phyloP scores from a whole-genome alignment of 2,113 vertebrate species.

The Limnothrissa miodon region DNA sequence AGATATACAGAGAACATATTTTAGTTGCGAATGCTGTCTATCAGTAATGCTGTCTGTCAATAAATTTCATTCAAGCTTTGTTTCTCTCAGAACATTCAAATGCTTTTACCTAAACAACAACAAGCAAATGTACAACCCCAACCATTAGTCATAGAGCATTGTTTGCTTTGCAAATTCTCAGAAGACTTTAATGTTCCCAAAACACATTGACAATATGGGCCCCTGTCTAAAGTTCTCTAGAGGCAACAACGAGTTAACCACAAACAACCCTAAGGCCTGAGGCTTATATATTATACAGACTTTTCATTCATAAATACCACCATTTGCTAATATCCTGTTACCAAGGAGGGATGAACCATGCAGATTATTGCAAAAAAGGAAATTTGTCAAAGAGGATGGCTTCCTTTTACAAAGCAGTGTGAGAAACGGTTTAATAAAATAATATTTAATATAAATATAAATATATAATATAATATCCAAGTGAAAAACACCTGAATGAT shows the following conservation, averaged over 20 bases:
- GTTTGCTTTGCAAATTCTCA: background rate
- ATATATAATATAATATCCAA: too few relatives aligned
- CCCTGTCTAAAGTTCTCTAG: background rate
- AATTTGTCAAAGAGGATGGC: background rate
- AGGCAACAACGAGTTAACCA: background rate
- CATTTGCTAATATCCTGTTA: conserved; percentile 6
- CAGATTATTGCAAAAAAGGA: conserved; percentile 6
- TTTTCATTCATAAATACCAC: background rate
- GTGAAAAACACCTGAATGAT: too few relatives aligned
- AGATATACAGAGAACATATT: too few relatives aligned
- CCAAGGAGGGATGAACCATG: background rate
- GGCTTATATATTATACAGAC: background rate
- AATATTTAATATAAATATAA: too few relatives aligned
- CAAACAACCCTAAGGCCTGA: background rate
- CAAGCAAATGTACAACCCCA: background rate
- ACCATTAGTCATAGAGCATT: background rate
- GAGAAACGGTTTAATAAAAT: background rate
- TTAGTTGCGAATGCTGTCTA: too few relatives aligned
- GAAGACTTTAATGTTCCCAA: background rate
- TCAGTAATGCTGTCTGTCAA: too few relatives aligned
- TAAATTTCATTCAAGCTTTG: too few relatives aligned
- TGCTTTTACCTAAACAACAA: background rate
- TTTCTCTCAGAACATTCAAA: background rate
- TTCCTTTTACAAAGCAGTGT: background rate
- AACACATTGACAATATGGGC: background rate